A percentile compares a stretch with the other conserved stretches of the same genome.
Evolutionary conservation across 2,888 invertebrate species (phyloP).

Genomic region (Oscheius sp.): DNA sequence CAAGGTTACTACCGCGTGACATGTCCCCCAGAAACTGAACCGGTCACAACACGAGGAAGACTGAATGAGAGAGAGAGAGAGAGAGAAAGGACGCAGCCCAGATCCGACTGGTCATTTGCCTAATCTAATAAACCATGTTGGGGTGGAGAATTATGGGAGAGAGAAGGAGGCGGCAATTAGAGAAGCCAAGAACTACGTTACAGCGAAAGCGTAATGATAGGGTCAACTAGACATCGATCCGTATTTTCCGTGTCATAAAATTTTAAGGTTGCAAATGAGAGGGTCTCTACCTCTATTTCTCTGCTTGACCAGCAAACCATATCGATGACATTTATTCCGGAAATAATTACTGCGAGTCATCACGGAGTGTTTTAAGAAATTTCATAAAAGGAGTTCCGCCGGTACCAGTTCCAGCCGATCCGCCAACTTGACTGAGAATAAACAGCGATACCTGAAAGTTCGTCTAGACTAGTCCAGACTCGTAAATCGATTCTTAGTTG

Average conservation of each 20-base stretch:
- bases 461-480: neutral
- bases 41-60: no score
- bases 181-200: slow-evolving; percentile 29
- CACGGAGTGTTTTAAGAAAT: slow-evolving; percentile 41
- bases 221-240: slow-evolving; percentile 4
- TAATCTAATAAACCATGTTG: slow-evolving; percentile 27
- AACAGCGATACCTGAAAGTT: slow-evolving; percentile 39
- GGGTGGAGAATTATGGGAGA: slow-evolving; percentile 15
- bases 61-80: no score
- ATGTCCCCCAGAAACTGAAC: no score
- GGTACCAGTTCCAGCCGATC: slow-evolving; percentile 35
- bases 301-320: neutral
- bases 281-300: no score
- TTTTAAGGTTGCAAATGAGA: neutral
- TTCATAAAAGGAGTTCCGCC: slow-evolving; percentile 43
- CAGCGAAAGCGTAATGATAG: slow-evolving; percentile 22
- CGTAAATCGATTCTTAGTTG: neutral
- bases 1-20: no score
- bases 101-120: slow-evolving; percentile 19
- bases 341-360: slow-evolving; percentile 25
- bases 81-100: neutral
- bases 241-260: neutral
- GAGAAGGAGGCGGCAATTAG: slow-evolving; percentile 23
- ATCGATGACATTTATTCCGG: neutral
- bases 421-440: slow-evolving; percentile 37